phyloP scores from a whole-genome alignment of 2,888 invertebrate genomes.

The Papilio gigon region DNA sequence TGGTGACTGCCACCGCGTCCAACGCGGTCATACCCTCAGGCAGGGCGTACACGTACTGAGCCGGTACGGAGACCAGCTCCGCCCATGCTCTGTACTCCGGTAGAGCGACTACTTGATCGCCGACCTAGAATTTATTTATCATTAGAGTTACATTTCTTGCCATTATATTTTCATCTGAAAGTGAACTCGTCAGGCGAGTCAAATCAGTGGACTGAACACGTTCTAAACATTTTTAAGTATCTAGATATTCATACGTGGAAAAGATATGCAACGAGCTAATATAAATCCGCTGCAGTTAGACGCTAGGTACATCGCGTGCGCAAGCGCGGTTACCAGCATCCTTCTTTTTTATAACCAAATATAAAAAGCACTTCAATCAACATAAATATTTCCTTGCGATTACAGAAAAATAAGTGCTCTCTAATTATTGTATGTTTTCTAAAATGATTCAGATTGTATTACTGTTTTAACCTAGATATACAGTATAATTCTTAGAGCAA shows the following conservation, averaged over 20 bases:
- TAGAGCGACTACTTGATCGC: slow-evolving; percentile 91
- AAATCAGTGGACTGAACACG: too few species aligned
- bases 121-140: slow-evolving; percentile 80
- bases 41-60: slow-evolving; percentile 90
- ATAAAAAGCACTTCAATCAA: slow-evolving; percentile 20
- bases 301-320: slow-evolving; percentile 10
- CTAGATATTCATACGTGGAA: not conserved
- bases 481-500: not conserved
- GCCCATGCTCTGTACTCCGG: slow-evolving; percentile 94
- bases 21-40: slow-evolving; percentile 88
- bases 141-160: too few species aligned
- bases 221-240: too few species aligned
- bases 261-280: not conserved
- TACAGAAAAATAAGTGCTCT: slow-evolving; percentile 19
- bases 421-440: slow-evolving; percentile 25
- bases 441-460: not conserved
- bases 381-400: slow-evolving; percentile 40
- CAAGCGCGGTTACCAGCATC: slow-evolving; percentile 41
- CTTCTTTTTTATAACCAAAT: slow-evolving; percentile 32
- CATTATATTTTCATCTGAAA: too few species aligned
- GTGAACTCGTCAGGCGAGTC: too few species aligned
- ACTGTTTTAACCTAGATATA: not conserved
- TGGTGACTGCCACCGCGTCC: slow-evolving; percentile 92
- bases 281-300: not conserved
- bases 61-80: slow-evolving; percentile 90